These are phyloP conservation scores for Colossoma macropomum DNA, from an alignment of 2,113 vertebrate genomes.

Conservation along the genomic window DNA sequence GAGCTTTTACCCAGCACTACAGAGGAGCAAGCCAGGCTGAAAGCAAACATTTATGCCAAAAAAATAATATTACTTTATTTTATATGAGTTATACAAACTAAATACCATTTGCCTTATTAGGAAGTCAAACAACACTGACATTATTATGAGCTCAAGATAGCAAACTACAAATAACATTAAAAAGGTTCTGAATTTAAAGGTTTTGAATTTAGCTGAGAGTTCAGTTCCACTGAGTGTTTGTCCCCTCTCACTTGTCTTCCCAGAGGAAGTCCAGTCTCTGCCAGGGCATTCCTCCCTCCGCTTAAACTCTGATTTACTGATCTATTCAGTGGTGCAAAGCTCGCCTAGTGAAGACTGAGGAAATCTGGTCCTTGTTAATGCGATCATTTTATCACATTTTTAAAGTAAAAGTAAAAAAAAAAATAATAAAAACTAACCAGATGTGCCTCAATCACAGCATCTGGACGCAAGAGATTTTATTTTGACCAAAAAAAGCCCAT, in stretches of 20 bases:
- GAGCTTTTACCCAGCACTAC: constrained; percentile 26
- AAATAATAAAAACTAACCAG: constrained; percentile 60
- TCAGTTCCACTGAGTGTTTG: constrained; percentile 50
- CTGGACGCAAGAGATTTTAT: constrained; percentile 67
- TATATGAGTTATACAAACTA: neutral
- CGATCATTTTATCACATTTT: constrained; percentile 61
- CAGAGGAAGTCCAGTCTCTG: constrained; percentile 63
- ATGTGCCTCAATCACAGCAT: constrained; percentile 71
- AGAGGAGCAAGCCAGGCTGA: constrained; percentile 40
- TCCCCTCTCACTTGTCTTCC: constrained; percentile 50
- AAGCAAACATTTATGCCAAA: neutral
- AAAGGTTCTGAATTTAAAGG: neutral
- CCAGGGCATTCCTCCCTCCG: constrained; percentile 68
- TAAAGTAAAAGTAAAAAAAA: constrained; percentile 51
- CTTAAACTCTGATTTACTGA: constrained; percentile 69
- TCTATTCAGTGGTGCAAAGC: constrained; percentile 61
- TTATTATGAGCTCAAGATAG: constrained; percentile 6
- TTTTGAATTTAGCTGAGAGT: constrained; percentile 8
- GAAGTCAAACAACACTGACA: neutral
- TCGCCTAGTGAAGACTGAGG: constrained; percentile 64
- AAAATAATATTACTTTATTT: neutral
- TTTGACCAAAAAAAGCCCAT: constrained; percentile 44
- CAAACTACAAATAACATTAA: constrained; percentile 6
- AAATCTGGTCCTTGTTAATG: constrained; percentile 75
- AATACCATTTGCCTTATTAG: neutral